Evolutionary conservation across 1,140 invertebrate genomes (phyloP), one percentile per base, ranked within the genome.

Genomic region (Kradibia gibbosae): DNA sequence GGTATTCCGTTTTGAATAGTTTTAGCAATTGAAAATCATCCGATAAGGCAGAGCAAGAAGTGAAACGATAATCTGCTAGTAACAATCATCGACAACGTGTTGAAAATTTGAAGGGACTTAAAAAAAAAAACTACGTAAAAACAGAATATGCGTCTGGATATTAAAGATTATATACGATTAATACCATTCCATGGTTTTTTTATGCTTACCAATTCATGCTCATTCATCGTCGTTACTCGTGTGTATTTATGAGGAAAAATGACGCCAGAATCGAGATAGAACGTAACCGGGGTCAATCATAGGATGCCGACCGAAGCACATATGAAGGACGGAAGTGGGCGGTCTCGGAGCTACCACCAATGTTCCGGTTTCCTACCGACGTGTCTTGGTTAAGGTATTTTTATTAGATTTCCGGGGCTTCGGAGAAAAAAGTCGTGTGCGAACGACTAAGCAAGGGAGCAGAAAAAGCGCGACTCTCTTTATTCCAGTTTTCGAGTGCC

Each of bases 361-460:
- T 50, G 73, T 20, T 42, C 36, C 74, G 25, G 50, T n/a, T 76
- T 67, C 20, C 34, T 17, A 45, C n/a, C 60, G 60, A 78, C 62
- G 62, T 71, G 62, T 13, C 34, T 34, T 55, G 62, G 48, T 71
- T 78, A 25, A 45, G 31, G 48, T 53, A 78, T 78, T 78, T 71
- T 70, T 42, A 17, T 31, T 7, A 34, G 65, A 78, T 78, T 78
- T 78, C 55, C 48, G 10, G 42, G 62, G 55, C 55, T 78, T 65
- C 34, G 22, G 15, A 1, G 17, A 34, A 70, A 25, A 42, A 78
- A 55, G 76, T 31, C 42, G 28, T 11, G 25, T 60, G 28, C 17
- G 75, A 31, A 48, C 39, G 55, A 22, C 2, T 4, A 53, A 25
- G 28, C 45, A 73, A 17, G 17, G 57, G 4, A 34, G 60, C 10